Evolutionary conservation across 1,140 invertebrate genomes (phyloP).

Genomic region (Delia radicum): DNA sequence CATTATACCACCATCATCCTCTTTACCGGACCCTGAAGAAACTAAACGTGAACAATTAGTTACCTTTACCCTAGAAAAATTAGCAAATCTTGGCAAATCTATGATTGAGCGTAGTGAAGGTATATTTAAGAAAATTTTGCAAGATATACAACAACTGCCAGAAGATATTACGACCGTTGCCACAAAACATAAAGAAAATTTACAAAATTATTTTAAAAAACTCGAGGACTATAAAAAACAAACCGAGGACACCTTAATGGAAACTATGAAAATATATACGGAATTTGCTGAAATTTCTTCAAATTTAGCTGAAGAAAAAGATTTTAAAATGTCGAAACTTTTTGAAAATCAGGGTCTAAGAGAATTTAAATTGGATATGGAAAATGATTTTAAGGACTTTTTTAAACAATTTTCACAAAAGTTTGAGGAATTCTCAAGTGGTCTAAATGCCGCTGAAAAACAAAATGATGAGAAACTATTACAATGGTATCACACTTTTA

Average conservation of each 20-base stretch:
- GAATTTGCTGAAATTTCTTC: neutral
- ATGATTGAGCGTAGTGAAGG: neutral
- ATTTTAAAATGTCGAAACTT: neutral
- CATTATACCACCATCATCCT: neutral
- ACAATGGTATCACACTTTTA: neutral
- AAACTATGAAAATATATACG: neutral
- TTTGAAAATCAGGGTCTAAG: neutral
- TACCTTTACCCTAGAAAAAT: neutral
- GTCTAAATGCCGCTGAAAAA: neutral
- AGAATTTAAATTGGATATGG: neutral
- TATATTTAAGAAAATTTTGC: neutral
- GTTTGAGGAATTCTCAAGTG: neutral
- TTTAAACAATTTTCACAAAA: neutral
- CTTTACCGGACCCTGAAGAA: neutral
- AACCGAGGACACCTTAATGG: neutral
- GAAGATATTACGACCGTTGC: neutral
- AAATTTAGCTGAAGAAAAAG: neutral
- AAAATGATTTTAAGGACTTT: neutral
- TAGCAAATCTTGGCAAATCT: neutral
- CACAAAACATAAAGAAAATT: neutral
- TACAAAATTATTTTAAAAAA: neutral
- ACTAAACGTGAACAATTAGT: neutral
- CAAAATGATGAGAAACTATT: neutral
- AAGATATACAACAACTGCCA: neutral
- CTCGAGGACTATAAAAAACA: neutral